Base-by-base conservation (phyloP, 1,140 invertebrate species). In the Drosophila sp. region DNA sequence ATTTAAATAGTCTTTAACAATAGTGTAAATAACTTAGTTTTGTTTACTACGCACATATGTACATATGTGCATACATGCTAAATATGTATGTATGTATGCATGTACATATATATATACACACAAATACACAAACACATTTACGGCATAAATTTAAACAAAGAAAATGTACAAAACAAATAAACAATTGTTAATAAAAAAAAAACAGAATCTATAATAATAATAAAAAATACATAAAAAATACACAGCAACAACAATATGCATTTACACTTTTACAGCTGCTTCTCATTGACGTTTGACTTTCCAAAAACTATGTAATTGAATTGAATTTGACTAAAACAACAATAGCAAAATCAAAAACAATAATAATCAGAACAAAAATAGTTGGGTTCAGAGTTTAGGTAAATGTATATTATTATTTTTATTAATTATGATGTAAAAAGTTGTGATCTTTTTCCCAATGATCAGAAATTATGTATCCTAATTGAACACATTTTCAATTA, bases 1-100 rank as follows among this genome's bases (percentile, higher is more conserved):
- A 80, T 72, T 80, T 65, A 81, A 84, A 81, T 86, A 86, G 80
- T 78, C 65, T 40, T 72, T 90, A 89, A 77, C 59, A 72, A 72
- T 86, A 86, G 70, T 86, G 82, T 86, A 86, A 78, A 87, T 83
- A 89, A 89, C 75, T 80, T 81, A 84, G 83, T 89, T 89, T 79
- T 89, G 65, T 89, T 90, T 87, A 81, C 78, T 87, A 76, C 75
- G 82, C 81, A 72, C 80, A 82, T 56, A 67, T 25, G 59, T 59
- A 57, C 14, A 63, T 58, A 56, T 38, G 46, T 50, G 73, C 25
- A 73, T 62, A 70, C 38, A 51, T 46, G 25, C 69, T 62, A 70
- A 32, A 51, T 46, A 66, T 41, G 58, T 36, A 74, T n/a, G 27
- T 51, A 72, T 29, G 16, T 29, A 76, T 32, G 78, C 36, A 25